Evolutionary conservation across 2,888 invertebrate genomes (phyloP).

Genomic region (Sycophila texana): DNA sequence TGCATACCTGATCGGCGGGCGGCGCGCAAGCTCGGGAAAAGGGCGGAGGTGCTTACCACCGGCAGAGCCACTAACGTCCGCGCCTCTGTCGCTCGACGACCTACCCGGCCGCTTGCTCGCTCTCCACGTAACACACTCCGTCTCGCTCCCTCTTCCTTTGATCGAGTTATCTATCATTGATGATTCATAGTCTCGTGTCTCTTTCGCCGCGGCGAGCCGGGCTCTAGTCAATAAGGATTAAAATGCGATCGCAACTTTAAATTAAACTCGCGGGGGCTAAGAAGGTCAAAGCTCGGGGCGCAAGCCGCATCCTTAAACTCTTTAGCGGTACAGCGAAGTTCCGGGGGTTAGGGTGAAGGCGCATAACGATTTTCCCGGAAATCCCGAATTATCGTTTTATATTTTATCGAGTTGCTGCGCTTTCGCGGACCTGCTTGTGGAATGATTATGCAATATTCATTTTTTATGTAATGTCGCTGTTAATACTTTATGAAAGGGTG

Average conservation of each 20-base stretch:
- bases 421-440: too few relatives aligned
- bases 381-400: not conserved
- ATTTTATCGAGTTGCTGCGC: not conserved
- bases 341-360: not conserved
- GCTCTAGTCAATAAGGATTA: slow-evolving; percentile 60
- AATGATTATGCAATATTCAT: too few relatives aligned
- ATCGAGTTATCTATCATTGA: slow-evolving; percentile 68
- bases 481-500: too few relatives aligned
- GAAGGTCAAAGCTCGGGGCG: not conserved
- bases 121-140: not conserved
- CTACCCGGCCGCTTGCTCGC: not conserved
- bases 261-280: slow-evolving; percentile 55
- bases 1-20: slow-evolving; percentile 70
- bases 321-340: not conserved
- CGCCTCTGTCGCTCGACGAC: not conserved
- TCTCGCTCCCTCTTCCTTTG: slow-evolving; percentile 60
- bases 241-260: slow-evolving; percentile 66
- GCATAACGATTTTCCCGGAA: not conserved
- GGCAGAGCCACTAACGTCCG: not conserved
- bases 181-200: slow-evolving; percentile 64
- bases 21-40: slow-evolving; percentile 28
- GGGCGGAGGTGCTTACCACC: not conserved
- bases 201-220: not conserved
- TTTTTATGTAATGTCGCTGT: too few relatives aligned
- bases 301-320: not conserved